phyloP scores from a whole-genome alignment of 2,888 invertebrate species.

The Hirtodrosophila alboralis region DNA sequence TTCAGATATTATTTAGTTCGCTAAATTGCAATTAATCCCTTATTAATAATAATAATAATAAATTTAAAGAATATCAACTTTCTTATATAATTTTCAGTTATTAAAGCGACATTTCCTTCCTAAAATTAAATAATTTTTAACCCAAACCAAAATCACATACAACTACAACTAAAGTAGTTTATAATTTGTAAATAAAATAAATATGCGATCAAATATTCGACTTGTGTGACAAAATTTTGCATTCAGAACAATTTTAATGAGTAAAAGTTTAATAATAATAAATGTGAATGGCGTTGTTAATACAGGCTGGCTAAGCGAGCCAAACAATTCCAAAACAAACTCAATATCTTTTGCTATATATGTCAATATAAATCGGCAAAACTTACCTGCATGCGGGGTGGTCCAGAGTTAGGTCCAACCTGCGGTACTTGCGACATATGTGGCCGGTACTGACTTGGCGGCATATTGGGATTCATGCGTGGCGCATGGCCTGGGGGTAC shows the following conservation, averaged over 20 bases:
- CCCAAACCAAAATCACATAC: too few relatives aligned
- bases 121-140: too few relatives aligned
- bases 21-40: too few relatives aligned
- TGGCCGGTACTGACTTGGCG: constrained; percentile 86
- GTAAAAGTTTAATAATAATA: constrained; percentile 44
- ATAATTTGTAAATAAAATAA: constrained; percentile 5
- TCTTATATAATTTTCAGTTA: neutral
- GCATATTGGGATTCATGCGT: constrained; percentile 86
- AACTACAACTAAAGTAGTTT: neutral
- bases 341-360: constrained; percentile 27
- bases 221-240: constrained; percentile 65
- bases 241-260: constrained; percentile 83
- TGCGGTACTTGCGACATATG: constrained; percentile 86
- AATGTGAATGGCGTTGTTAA: constrained; percentile 64
- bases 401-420: constrained; percentile 86
- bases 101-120: neutral
- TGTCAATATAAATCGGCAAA: neutral
- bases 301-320: constrained; percentile 35
- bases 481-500: constrained; percentile 85
- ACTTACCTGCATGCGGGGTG: constrained; percentile 87
- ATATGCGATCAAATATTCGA: constrained; percentile 32
- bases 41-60: too few relatives aligned
- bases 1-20: too few relatives aligned
- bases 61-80: neutral
- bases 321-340: constrained; percentile 35